Base-by-base conservation (phyloP, 2,797 vertebrate genomes). In the Myotis pilosus region DNA sequence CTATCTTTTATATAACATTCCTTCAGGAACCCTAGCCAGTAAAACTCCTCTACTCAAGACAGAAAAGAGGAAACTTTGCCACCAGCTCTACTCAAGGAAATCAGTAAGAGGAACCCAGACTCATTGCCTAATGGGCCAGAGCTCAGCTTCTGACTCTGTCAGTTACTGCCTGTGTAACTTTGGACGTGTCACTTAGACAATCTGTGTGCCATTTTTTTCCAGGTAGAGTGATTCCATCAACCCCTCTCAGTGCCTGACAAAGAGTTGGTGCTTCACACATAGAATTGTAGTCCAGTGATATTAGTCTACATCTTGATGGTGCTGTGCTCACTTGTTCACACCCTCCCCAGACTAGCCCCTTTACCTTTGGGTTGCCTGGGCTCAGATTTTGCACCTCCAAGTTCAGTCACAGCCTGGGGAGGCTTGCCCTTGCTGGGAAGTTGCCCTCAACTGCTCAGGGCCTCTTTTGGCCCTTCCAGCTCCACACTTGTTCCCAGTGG, bases 31-130 rank as follows among this genome's bases (percentile, higher is more conserved):
- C 60, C 38, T 36, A 84, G 47, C 51, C n/a, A 72, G 55, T 51
- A 75, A 92, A 49, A 20, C 6, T 82, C 15, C 28, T 93, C 53
- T 62, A 72, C 20, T 68, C 68, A 91, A 96, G 47, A 55, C 51
- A 74, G 88, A 38, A 55, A 80, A 89, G 41, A 83, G 15, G 68
- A 79, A 23, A 95, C 4, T n/a, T 95, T 89, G 68, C 41, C 60
- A 92, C 33, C 41, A 66, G 62, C 4, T 74, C 55, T 36, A 82
- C 19, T 57, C 53, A 87, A 91, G 51, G 66, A 69, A 86, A 60
- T 87, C 64, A 53, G 9, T 74, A 72, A 91, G 41, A 84, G 51
- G 5, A 30, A 41, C 23, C 25, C 47, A 88, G 23, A 85, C 44
- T 62, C 53, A 60, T 51, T 85, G 86, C 53, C 74, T 53, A 55